These are phyloP conservation scores for Plestiodon gilberti DNA, from an alignment of 2,113 vertebrate genomes.

Conservation along the genomic window DNA sequence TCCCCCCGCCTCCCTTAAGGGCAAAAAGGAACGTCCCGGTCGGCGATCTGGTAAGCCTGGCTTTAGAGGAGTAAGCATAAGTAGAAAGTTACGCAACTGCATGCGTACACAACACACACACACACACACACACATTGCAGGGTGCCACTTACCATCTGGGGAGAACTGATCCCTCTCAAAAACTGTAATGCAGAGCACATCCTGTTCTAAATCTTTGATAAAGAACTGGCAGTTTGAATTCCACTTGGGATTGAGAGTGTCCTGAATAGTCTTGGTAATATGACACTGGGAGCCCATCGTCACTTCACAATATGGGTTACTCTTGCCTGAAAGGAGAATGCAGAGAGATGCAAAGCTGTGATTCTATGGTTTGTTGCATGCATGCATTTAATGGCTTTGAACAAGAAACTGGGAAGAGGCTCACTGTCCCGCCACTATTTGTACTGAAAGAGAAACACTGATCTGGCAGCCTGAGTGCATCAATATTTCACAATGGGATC, in stretches of 20 bases:
- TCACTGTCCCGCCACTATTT: neutral
- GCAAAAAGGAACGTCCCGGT: too few relatives aligned
- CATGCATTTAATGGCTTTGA: neutral
- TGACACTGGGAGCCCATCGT: slow-evolving; percentile 99
- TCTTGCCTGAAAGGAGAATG: slow-evolving; percentile 84
- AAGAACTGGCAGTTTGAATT: slow-evolving; percentile 99
- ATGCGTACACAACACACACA: too few relatives aligned
- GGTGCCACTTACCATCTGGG: slow-evolving; percentile 86
- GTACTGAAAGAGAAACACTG: neutral
- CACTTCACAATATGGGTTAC: slow-evolving; percentile 98
- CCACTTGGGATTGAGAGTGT: slow-evolving; percentile 98
- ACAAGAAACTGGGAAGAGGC: rapidly evolving
- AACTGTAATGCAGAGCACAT: slow-evolving; percentile 97
- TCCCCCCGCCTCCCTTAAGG: too few relatives aligned
- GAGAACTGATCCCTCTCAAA: slow-evolving; percentile 99
- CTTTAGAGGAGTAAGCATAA: neutral
- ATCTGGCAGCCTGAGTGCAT: neutral
- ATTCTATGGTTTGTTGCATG: rapidly evolving
- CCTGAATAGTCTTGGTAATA: slow-evolving; percentile 97
- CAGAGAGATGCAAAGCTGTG: neutral
- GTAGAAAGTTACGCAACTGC: neutral
- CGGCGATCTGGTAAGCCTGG: too few relatives aligned
- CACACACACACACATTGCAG: neutral
- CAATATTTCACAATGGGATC: neutral
- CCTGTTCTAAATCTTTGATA: slow-evolving; percentile 97